These are phyloP conservation scores for Acrossocheilus fasciatus DNA, from an alignment of 2,797 vertebrate genomes.

Conservation along the genomic window DNA sequence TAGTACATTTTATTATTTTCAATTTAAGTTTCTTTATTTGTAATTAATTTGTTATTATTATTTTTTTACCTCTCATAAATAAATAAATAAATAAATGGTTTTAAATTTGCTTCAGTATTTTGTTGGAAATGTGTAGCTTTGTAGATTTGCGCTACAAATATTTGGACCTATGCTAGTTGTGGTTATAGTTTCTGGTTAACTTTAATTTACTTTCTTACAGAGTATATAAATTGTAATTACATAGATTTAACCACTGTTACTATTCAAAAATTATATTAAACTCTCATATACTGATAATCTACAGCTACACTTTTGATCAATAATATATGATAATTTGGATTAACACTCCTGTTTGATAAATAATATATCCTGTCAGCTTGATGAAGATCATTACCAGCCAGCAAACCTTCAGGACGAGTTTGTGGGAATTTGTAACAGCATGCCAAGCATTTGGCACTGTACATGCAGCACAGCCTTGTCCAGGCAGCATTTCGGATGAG, in stretches of 20 bases:
- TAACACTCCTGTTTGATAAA: constrained; percentile 30
- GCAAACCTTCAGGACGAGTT: constrained; percentile 1
- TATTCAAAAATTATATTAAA: background rate
- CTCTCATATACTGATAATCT: background rate
- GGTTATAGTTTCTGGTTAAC: background rate
- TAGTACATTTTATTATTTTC: too few species aligned
- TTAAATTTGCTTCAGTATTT: too few species aligned
- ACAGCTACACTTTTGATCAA: constrained; percentile 14
- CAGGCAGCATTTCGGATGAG: constrained; percentile 73
- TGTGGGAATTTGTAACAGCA: constrained; percentile 35
- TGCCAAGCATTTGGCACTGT: constrained; percentile 34
- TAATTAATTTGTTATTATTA: background rate
- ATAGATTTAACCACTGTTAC: background rate
- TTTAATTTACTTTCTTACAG: background rate
- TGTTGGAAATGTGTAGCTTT: too few species aligned
- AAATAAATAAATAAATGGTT: too few species aligned
- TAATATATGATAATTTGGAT: constrained; percentile 36
- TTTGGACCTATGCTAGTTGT: background rate
- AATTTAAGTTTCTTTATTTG: too few species aligned
- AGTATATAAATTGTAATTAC: background rate
- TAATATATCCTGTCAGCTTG: constrained; percentile 1
- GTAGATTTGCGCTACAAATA: background rate
- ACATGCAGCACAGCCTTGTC: constrained; percentile 69
- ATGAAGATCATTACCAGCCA: constrained; percentile 34
- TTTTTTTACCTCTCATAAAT: background rate